Evolutionary conservation across 1,140 invertebrate genomes (phyloP).

Genomic region (Rhagoletis zephyria): DNA sequence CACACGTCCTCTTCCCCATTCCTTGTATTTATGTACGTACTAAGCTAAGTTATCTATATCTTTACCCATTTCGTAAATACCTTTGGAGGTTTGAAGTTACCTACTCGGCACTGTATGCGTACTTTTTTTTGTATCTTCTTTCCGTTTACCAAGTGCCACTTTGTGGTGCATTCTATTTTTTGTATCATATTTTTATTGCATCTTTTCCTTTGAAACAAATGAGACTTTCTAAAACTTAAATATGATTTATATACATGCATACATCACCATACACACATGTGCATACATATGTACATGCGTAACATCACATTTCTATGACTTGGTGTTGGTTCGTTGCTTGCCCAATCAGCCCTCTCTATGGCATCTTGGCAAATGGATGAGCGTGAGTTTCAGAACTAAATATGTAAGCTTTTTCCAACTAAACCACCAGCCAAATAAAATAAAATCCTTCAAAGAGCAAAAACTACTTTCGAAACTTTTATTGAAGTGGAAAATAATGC

Average conservation of each 20-base stretch:
- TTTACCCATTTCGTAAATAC: too few species aligned
- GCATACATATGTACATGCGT: background rate
- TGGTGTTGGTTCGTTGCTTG: background rate
- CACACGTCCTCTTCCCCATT: too few species aligned
- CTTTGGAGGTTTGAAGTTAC: too few species aligned
- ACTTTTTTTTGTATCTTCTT: too few species aligned
- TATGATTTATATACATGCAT: background rate
- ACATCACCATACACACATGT: background rate
- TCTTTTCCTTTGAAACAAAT: background rate
- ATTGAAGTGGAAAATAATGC: conserved; percentile 49
- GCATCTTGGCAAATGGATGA: background rate
- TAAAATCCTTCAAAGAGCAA: conserved; percentile 31
- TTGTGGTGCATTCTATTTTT: background rate
- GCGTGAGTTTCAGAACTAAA: conserved; percentile 21
- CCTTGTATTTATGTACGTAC: too few species aligned
- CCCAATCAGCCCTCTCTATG: background rate
- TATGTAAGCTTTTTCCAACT: background rate
- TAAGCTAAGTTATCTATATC: too few species aligned
- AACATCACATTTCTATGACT: too few species aligned
- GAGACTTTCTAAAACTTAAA: background rate
- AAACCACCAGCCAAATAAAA: conserved; percentile 35
- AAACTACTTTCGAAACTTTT: conserved; percentile 37
- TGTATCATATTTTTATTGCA: background rate
- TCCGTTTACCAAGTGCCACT: too few species aligned
- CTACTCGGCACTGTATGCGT: too few species aligned